These are phyloP conservation scores for Spea multiplicata DNA, from an alignment of 2,113 vertebrate species.

Conservation along the genomic window DNA sequence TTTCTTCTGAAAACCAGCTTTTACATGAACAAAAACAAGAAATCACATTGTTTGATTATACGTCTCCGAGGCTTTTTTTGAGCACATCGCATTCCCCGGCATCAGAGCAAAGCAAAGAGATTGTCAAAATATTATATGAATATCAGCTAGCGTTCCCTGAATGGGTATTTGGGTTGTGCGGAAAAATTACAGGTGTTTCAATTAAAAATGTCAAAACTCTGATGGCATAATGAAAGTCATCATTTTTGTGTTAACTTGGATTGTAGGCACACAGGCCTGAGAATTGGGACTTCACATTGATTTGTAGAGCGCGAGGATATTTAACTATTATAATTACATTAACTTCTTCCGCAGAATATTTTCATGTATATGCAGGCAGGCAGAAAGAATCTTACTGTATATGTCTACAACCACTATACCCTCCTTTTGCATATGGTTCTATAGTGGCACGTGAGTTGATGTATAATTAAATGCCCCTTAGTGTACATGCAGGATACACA, in stretches of 20 bases:
- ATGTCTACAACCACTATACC: too few relatives aligned
- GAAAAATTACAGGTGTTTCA: constrained; percentile 79
- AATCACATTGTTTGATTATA: constrained; percentile 40
- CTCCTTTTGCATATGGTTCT: too few relatives aligned
- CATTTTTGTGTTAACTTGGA: constrained; percentile 61
- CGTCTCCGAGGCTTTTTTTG: constrained; percentile 45
- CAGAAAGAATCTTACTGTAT: too few relatives aligned
- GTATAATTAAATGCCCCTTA: too few relatives aligned
- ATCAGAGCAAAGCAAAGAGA: constrained; percentile 70
- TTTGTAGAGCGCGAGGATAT: neutral
- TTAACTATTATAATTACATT: constrained; percentile 4
- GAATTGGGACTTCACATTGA: neutral
- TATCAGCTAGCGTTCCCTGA: constrained; percentile 70
- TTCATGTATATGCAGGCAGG: too few relatives aligned
- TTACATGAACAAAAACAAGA: constrained; percentile 17
- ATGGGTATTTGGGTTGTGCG: constrained; percentile 72
- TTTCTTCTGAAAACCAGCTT: constrained; percentile 25
- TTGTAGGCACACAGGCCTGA: constrained; percentile 21
- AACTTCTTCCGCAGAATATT: neutral
- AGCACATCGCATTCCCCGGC: constrained; percentile 74
- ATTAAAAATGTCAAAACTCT: constrained; percentile 76
- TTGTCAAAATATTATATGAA: constrained; percentile 77
- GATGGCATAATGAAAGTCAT: constrained; percentile 80
- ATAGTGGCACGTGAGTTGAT: too few relatives aligned
- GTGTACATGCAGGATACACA: too few relatives aligned